Conservation (phyloP, 2,797 vertebrate species). For the Lophotriccus pileatus region DNA sequence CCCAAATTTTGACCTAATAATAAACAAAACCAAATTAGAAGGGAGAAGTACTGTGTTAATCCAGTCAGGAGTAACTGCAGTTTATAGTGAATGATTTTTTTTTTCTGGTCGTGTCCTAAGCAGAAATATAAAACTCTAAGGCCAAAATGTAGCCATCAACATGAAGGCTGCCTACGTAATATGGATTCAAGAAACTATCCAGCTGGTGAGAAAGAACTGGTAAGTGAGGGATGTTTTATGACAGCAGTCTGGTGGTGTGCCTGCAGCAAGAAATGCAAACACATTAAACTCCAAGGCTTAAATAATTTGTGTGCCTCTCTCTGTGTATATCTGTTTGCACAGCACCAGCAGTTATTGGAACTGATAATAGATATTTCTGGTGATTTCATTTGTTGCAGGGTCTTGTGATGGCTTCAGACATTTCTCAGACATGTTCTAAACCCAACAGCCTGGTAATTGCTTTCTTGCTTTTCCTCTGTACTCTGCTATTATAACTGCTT, state of each 20-base stretch:
- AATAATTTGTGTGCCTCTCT: slow-evolving; percentile 9
- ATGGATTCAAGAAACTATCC: not conserved
- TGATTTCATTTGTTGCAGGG: not conserved
- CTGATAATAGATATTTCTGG: not conserved
- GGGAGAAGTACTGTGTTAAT: not conserved
- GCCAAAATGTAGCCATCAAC: not conserved
- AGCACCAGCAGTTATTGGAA: slow-evolving; percentile 6
- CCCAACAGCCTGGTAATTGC: not conserved
- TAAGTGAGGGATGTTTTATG: not conserved
- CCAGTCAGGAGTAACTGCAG: not conserved
- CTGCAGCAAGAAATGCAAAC: not conserved
- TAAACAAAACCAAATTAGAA: not conserved
- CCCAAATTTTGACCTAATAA: not conserved
- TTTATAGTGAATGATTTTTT: not conserved
- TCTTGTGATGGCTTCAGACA: not conserved
- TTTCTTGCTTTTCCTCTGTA: slow-evolving; percentile 26
- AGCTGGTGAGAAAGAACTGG: not conserved
- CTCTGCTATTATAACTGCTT: not conserved
- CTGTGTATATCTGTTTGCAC: not conserved
- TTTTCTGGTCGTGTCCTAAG: not conserved
- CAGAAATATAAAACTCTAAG: not conserved
- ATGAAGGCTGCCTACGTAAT: not conserved
- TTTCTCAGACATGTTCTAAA: slow-evolving; percentile 13
- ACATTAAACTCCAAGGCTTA: not conserved
- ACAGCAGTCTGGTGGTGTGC: not conserved